Conservation (phyloP, 1,140 invertebrate species). For the Danaus melanippus region DNA sequence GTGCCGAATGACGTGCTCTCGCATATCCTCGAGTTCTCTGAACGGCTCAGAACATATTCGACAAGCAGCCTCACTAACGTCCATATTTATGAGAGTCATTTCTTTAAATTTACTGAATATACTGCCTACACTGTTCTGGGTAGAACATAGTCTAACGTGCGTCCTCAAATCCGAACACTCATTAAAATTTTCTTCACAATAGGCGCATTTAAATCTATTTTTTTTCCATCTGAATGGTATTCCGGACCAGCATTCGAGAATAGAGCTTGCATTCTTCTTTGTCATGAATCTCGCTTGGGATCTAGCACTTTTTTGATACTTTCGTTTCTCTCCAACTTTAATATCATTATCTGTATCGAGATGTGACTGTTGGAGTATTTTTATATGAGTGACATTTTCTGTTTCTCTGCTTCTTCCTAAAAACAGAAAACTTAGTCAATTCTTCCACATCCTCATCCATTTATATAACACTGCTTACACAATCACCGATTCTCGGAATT, state of each 20-base stretch:
- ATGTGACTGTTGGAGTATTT: slow-evolving; percentile 3
- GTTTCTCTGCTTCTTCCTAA: slow-evolving; percentile 41
- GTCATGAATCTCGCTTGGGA: slow-evolving; percentile 46
- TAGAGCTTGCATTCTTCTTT: slow-evolving; percentile 49
- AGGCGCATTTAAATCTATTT: slow-evolving; percentile 57
- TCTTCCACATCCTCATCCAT: slow-evolving; percentile 18
- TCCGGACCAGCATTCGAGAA: slow-evolving; percentile 51
- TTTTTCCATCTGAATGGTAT: slow-evolving; percentile 57
- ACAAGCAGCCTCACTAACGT: slow-evolving; percentile 43
- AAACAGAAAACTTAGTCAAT: slow-evolving; percentile 59
- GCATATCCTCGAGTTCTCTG: slow-evolving; percentile 32
- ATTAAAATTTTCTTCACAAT: slow-evolving; percentile 51
- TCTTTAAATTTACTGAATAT: slow-evolving; percentile 63
- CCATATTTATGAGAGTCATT: slow-evolving; percentile 57
- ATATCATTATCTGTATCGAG: slow-evolving; percentile 1
- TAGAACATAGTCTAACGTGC: slow-evolving; percentile 40
- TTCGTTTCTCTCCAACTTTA: slow-evolving; percentile 24
- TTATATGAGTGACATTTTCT: slow-evolving; percentile 31
- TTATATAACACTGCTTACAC: no score
- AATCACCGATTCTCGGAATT: no score
- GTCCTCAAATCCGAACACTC: slow-evolving; percentile 37
- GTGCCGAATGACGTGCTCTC: slow-evolving; percentile 43
- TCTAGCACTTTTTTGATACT: slow-evolving; percentile 47
- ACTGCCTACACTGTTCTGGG: slow-evolving; percentile 40
- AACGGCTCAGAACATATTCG: slow-evolving; percentile 33